These are phyloP conservation scores for Limanda limanda DNA, from an alignment of 2,113 vertebrate species.

Conservation along the genomic window DNA sequence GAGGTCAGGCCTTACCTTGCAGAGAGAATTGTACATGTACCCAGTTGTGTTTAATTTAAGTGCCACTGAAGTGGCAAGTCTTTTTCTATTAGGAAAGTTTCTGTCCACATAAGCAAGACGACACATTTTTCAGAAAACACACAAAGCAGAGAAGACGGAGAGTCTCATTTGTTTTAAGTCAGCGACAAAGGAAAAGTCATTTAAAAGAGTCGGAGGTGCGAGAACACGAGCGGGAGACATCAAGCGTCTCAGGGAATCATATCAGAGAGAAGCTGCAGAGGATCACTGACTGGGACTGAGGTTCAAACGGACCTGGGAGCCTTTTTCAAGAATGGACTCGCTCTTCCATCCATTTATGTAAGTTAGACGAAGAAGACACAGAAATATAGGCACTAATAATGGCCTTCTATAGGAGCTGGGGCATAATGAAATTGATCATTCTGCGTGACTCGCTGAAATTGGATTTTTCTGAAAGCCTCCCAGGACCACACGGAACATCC, in stretches of 20 bases:
- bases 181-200: constrained; percentile 30
- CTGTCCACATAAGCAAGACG: constrained; percentile 41
- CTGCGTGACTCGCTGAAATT: constrained; percentile 66
- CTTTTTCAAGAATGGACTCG: constrained; percentile 37
- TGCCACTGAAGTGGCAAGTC: neutral
- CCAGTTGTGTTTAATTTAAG: constrained; percentile 12
- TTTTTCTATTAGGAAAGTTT: constrained; percentile 27
- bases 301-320: constrained; percentile 3
- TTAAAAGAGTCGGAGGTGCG: constrained; percentile 19
- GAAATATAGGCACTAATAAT: constrained; percentile 55
- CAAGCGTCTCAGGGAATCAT: constrained; percentile 30
- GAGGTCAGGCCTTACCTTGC: constrained; percentile 45
- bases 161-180: constrained; percentile 29
- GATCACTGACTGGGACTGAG: too few species aligned
- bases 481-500: constrained; percentile 35
- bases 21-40: constrained; percentile 1
- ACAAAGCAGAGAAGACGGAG: constrained; percentile 1
- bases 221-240: constrained; percentile 7
- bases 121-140: neutral
- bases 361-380: constrained; percentile 21
- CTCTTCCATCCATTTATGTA: constrained; percentile 46
- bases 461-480: constrained; percentile 66
- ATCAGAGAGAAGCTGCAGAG: constrained; percentile 28
- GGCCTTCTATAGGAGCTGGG: constrained; percentile 48
- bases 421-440: constrained; percentile 73